A percentile compares a stretch with the other conserved stretches of the same genome.
Conservation (phyloP, 30 jellyfish, hydroid and myxozoan genomes). For the Aurelia aurita complex sp. Pacific region DNA sequence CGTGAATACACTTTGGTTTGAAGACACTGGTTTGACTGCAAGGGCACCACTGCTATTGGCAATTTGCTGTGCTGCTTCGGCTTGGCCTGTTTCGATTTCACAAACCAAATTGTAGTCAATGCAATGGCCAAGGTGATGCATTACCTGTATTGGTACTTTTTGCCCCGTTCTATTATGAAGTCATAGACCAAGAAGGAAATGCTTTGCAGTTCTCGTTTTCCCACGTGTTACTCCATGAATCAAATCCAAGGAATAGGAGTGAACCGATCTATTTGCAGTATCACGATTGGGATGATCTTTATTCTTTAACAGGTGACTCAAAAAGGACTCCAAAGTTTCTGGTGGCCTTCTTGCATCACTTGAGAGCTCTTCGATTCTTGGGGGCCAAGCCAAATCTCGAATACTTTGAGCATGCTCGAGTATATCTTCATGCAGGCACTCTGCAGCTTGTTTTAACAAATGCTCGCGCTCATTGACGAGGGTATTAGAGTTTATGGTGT, state of each 20-base stretch:
- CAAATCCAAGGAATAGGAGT: constrained; percentile 23
- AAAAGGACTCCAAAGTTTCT: background rate
- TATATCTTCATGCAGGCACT: too few relatives aligned
- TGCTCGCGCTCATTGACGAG: too few relatives aligned
- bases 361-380: too few relatives aligned
- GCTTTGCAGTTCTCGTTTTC: constrained; percentile 30
- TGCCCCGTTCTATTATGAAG: constrained; percentile 50
- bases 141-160: constrained; percentile 8
- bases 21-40: background rate
- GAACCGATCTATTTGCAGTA: background rate
- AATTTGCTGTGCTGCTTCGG: background rate
- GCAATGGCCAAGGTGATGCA: constrained; percentile 53
- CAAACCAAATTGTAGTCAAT: constrained; percentile 23
- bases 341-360: constrained; percentile 19
- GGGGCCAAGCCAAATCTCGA: too few relatives aligned
- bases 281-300: constrained; percentile 7
- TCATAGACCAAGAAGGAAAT: constrained; percentile 50
- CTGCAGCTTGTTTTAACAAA: too few relatives aligned
- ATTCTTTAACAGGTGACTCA: background rate
- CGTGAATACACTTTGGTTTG: background rate
- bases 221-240: constrained; percentile 51
- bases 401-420: too few relatives aligned
- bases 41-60: background rate
- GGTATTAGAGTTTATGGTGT: too few relatives aligned
- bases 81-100: background rate